phyloP scores from a whole-genome alignment of 2,888 invertebrate genomes.

The Eupithecia insigniata region DNA sequence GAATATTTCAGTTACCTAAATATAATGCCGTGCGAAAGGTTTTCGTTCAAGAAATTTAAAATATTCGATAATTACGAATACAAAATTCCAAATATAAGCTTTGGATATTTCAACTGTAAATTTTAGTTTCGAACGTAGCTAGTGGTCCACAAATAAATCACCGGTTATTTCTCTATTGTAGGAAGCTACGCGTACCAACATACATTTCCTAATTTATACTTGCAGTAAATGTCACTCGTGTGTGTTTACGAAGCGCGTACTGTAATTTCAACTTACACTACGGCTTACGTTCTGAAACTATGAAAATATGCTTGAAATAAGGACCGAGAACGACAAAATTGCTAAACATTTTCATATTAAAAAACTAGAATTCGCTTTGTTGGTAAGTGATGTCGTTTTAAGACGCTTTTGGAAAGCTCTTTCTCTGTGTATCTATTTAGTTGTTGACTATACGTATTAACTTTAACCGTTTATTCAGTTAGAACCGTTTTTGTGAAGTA shows the following conservation, averaged over 20 bases:
- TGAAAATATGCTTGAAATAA: slow-evolving; percentile 3
- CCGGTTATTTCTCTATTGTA: slow-evolving; percentile 15
- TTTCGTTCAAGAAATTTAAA: slow-evolving; percentile 1
- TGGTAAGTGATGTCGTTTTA: not conserved
- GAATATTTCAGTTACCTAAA: not conserved
- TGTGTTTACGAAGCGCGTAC: slow-evolving; percentile 28
- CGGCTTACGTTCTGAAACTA: slow-evolving; percentile 11
- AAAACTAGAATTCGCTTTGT: not conserved
- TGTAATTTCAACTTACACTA: slow-evolving; percentile 29
- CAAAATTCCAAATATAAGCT: not conserved
- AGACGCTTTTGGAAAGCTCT: not conserved
- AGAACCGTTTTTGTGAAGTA: not conserved
- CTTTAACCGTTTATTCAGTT: slow-evolving; percentile 1
- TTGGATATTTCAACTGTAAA: not conserved
- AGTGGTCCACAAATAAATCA: slow-evolving; percentile 6
- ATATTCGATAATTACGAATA: not conserved
- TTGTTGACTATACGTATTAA: not conserved
- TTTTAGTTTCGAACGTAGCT: not conserved
- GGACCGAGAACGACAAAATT: not conserved
- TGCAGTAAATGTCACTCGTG: slow-evolving; percentile 29
- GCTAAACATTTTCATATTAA: not conserved
- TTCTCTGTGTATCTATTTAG: not conserved
- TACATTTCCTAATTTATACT: slow-evolving; percentile 28
- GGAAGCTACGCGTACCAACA: slow-evolving; percentile 9
- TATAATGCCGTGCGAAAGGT: not conserved